These are phyloP conservation scores for Chaenocephalus aceratus DNA, from an alignment of 2,113 vertebrate species.

Conservation along the genomic window DNA sequence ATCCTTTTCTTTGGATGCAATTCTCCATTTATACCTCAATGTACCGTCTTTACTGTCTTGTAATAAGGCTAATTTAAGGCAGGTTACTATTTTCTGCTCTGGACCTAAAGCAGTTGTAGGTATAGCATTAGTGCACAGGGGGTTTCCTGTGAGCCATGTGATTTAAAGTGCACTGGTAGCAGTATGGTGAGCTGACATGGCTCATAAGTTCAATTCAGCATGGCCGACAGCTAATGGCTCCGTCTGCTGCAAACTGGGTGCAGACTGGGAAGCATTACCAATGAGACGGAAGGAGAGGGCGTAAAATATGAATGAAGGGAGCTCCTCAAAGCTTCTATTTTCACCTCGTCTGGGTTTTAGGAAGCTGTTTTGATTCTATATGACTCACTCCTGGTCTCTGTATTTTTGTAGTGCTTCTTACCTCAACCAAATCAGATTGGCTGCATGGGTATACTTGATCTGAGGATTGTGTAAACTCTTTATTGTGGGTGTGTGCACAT, in stretches of 20 bases:
- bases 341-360: conserved; percentile 36
- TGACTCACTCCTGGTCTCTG: not conserved
- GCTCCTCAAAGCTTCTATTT: conserved; percentile 40
- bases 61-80: conserved; percentile 8
- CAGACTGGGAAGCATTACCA: conserved; percentile 65
- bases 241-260: conserved; percentile 53
- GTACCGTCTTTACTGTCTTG: not conserved
- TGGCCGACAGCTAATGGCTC: conserved; percentile 70
- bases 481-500: not conserved
- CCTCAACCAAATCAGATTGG: not conserved
- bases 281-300: conserved; percentile 64
- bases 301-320: conserved; percentile 80
- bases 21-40: not conserved
- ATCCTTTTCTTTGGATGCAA: not conserved
- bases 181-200: conserved; percentile 36
- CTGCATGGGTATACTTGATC: conserved; percentile 1
- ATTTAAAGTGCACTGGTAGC: conserved; percentile 58
- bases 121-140: conserved; percentile 16
- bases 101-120: conserved; percentile 2
- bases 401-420: conserved; percentile 6
- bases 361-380: conserved; percentile 24
- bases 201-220: conserved; percentile 65
- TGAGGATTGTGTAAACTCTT: not conserved
- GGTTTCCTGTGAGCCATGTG: conserved; percentile 53
- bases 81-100: not conserved